phyloP scores from a whole-genome alignment of 2,888 invertebrate species.

The Hydriomena furcata region DNA sequence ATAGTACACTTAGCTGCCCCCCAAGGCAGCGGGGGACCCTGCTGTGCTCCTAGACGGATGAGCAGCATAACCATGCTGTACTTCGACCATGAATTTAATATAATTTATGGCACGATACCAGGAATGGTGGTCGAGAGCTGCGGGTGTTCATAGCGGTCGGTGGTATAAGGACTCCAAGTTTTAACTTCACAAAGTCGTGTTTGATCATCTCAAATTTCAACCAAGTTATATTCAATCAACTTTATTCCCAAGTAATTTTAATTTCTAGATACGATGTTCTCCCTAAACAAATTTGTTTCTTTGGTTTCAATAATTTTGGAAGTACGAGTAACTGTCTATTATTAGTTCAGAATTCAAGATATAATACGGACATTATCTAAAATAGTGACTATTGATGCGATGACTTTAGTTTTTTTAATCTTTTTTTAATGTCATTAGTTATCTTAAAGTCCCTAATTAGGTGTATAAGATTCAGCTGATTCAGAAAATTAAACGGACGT shows the following conservation, averaged over 20 bases:
- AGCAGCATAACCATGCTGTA: conserved; percentile 95
- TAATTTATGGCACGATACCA: conserved; percentile 93
- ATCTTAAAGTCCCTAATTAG: conserved; percentile 10
- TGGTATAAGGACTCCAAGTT: conserved; percentile 52
- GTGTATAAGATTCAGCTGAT: too few relatives aligned
- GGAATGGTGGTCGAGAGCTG: conserved; percentile 98
- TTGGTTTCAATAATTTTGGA: too few relatives aligned
- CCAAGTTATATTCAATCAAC: not conserved
- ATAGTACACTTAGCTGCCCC: conserved; percentile 91
- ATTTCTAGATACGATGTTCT: too few relatives aligned
- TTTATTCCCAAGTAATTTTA: too few relatives aligned
- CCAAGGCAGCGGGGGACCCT: conserved; percentile 91
- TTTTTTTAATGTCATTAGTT: conserved; percentile 8
- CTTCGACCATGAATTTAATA: conserved; percentile 93
- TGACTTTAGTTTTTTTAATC: conserved; percentile 2
- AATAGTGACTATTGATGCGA: not conserved
- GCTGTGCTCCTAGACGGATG: conserved; percentile 96
- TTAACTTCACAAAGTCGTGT: conserved; percentile 2
- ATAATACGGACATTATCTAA: too few relatives aligned
- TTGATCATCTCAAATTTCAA: not conserved
- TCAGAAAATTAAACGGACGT: too few relatives aligned
- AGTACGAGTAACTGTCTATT: too few relatives aligned
- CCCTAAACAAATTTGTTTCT: too few relatives aligned
- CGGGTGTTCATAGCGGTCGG: conserved; percentile 90
- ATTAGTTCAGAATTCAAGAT: too few relatives aligned